Evolutionary conservation across 2,113 vertebrate species (phyloP), one percentile per base, ranked within the genome.

Genomic region (Tychaedon coryphoeus): DNA sequence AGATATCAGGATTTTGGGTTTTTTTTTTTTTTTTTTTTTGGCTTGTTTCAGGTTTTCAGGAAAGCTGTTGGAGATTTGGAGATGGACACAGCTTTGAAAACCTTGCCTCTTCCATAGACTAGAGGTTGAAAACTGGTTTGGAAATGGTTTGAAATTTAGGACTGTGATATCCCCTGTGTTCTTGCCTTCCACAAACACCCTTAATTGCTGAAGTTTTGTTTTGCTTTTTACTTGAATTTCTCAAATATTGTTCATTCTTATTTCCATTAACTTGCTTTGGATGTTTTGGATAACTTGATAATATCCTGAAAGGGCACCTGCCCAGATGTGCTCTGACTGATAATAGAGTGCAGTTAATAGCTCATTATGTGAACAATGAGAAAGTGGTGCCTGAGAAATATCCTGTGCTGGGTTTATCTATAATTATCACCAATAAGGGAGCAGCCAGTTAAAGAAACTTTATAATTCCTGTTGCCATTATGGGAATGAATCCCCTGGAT

Each of bases 131-230:
- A 91, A 20, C 45, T 54, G 34, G 8, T 13, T 12, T 31, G 42
- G 26, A 62, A 80, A 31, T 14, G 4, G 8, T 72, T 70, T 25
- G 51, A 71, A 84, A 24, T 60, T 33, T 20, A 43, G 53, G 15
- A 6, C 19, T 29, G 7, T 60, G 56, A 2, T 40, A 33, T 10
- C 17, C 1, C 47, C 25, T 42, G 5, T 2, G 1, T 29, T 61
- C 26, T 5, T 57, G 14, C 3, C 48, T 42, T 71, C 34, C 14
- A 24, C 11, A n/a, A 47, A 5, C 8, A 11, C 14, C 19, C 56
- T 4, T 6, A 57, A 38, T 8, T 67, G 33, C 29, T 75, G 43
- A 67, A 51, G 43, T 14, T 66, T 54, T 73, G 5, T 56, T 86
- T 16, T 60, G 20, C 18, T 72, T 1, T n/a, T 61, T 45, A n/a